These are phyloP conservation scores for Perccottus glenii DNA, from an alignment of 2,113 vertebrate genomes.

Conservation along the genomic window DNA sequence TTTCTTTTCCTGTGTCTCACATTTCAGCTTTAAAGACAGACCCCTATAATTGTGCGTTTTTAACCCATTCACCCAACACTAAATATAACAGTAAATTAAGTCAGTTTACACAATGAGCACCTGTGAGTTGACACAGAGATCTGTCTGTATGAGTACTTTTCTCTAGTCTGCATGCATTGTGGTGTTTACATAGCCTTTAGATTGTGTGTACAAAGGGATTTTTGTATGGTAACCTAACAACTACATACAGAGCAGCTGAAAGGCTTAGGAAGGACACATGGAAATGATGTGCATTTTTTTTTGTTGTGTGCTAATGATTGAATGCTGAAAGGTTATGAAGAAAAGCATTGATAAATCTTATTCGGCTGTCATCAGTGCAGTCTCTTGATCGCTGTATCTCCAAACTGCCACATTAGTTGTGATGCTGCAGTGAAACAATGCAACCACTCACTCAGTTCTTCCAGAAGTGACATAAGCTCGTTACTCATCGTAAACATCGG, in stretches of 20 bases:
- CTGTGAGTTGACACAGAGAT: slow-evolving; percentile 47
- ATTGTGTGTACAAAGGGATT: slow-evolving; percentile 51
- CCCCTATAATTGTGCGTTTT: no score
- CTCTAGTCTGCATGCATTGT: slow-evolving; percentile 2
- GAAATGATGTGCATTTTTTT: background rate
- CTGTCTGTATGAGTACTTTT: slow-evolving; percentile 28
- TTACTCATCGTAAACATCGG: slow-evolving; percentile 49
- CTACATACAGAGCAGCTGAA: slow-evolving; percentile 6
- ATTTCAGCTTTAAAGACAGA: no score
- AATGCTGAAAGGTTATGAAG: slow-evolving; percentile 11
- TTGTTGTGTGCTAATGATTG: slow-evolving; percentile 8
- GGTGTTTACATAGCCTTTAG: slow-evolving; percentile 37
- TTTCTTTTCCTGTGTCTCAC: no score
- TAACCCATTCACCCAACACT: no score
- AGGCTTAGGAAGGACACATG: slow-evolving; percentile 12
- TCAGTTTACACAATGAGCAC: slow-evolving; percentile 35
- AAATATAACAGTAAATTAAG: background rate
- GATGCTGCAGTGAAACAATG: slow-evolving; percentile 31
- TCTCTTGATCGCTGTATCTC: slow-evolving; percentile 23
- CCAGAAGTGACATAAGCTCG: slow-evolving; percentile 55
- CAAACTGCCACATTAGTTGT: slow-evolving; percentile 30
- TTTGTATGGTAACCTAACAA: slow-evolving; percentile 5
- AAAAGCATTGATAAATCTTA: slow-evolving; percentile 18
- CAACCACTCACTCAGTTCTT: slow-evolving; percentile 29
- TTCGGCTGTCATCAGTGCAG: slow-evolving; percentile 13